Percentiles rank a stretch among this genome's conserved stretches.
These are phyloP conservation scores for Xiphophorus birchmanni DNA, from an alignment of 2,797 vertebrate species.

Conservation along the genomic window DNA sequence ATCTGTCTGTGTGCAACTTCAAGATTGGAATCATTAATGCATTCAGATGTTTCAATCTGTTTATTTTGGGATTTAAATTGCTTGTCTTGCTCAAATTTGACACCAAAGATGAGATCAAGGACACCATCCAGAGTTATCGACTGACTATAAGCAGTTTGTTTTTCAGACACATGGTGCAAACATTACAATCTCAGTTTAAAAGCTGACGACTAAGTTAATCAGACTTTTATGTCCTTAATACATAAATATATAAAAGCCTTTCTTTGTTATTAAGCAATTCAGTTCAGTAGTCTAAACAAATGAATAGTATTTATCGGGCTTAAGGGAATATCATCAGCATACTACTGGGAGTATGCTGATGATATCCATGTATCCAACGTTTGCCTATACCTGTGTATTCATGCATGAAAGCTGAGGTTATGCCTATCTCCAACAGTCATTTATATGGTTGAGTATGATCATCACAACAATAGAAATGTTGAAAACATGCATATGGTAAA, in stretches of 20 bases:
- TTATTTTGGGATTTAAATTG: neutral
- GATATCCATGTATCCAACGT: neutral
- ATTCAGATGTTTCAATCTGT: neutral
- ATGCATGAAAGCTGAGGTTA: neutral
- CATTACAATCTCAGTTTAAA: neutral
- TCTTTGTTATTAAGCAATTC: too few species aligned
- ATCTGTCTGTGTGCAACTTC: neutral
- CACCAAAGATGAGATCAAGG: neutral
- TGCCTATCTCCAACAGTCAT: neutral
- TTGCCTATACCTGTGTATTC: neutral
- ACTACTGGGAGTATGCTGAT: too few species aligned
- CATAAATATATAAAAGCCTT: neutral
- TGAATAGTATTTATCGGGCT: neutral
- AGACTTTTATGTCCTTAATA: neutral
- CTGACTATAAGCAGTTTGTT: neutral
- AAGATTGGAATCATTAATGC: neutral
- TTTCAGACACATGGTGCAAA: neutral
- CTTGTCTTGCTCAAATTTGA: neutral
- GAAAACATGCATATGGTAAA: too few species aligned
- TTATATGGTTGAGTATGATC: neutral
- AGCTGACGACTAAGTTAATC: neutral
- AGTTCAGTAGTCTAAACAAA: neutral
- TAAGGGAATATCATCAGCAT: neutral
- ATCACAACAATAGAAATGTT: neutral
- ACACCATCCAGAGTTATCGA: neutral